phyloP scores from a whole-genome alignment of 2,113 vertebrate species.

The Columbina picui region DNA sequence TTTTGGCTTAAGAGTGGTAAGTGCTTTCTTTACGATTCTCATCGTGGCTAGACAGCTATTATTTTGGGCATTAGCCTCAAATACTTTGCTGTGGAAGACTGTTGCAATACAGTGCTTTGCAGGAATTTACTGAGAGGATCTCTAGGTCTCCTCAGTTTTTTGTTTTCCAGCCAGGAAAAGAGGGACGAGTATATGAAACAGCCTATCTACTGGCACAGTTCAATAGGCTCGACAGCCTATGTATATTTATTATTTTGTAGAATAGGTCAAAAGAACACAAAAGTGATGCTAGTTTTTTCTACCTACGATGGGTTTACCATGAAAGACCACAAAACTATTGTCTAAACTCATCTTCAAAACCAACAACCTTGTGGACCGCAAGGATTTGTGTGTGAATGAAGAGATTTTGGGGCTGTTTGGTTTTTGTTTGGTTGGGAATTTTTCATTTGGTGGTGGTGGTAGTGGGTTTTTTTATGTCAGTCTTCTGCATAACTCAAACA shows the following conservation, averaged over 20 bases:
- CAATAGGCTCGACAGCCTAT: neutral
- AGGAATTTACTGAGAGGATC: neutral
- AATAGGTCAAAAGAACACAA: neutral
- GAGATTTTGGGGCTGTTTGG: neutral
- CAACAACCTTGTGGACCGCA: neutral
- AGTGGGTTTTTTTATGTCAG: neutral
- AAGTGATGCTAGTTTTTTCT: neutral
- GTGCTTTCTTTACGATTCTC: constrained; percentile 35
- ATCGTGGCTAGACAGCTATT: constrained; percentile 30
- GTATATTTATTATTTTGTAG: neutral
- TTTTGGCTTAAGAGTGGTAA: constrained; percentile 58
- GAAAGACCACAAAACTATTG: neutral
- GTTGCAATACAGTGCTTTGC: neutral
- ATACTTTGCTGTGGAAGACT: neutral
- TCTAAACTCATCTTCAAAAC: neutral
- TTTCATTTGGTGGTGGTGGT: no score
- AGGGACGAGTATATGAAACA: neutral
- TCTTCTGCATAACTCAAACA: neutral
- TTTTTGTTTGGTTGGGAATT: neutral
- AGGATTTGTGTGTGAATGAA: neutral
- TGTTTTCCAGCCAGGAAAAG: neutral
- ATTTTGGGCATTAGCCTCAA: constrained; percentile 37
- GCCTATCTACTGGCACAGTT: neutral
- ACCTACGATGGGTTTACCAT: neutral
- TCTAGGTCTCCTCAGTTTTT: neutral